A percentile compares a stretch with the other conserved stretches of the same genome.
These are phyloP conservation scores for Zele albiditarsus DNA, from an alignment of 2,888 invertebrate genomes.

Conservation along the genomic window DNA sequence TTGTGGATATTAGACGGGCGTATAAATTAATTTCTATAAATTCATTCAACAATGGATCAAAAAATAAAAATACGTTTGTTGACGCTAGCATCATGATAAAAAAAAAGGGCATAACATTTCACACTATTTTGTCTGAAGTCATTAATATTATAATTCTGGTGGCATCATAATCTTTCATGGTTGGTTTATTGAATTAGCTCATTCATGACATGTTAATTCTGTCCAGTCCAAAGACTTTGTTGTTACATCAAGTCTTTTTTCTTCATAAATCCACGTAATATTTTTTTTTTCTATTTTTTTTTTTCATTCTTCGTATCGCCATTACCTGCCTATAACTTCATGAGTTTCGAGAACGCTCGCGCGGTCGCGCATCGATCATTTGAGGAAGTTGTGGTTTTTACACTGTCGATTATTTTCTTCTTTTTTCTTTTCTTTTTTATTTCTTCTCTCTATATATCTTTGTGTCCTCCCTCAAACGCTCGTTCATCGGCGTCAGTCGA, in stretches of 20 bases:
- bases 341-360: slow-evolving; percentile 28
- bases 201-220: not conserved
- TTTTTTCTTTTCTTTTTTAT: not conserved
- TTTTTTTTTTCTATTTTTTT: slow-evolving; percentile 20
- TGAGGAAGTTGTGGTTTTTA: slow-evolving; percentile 20
- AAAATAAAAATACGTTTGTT: too few species aligned
- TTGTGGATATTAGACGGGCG: too few species aligned
- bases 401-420: not conserved
- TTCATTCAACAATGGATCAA: too few species aligned
- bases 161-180: too few species aligned
- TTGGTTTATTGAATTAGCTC: too few species aligned
- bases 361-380: slow-evolving; percentile 34
- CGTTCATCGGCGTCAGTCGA: slow-evolving; percentile 41
- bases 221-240: not conserved
- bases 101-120: too few species aligned
- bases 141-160: too few species aligned
- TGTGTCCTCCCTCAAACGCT: not conserved
- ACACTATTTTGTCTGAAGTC: too few species aligned
- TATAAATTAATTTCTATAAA: too few species aligned
- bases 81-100: too few species aligned
- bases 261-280: not conserved
- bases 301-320: slow-evolving; percentile 26
- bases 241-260: not conserved
- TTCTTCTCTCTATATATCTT: not conserved
- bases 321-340: slow-evolving; percentile 16